Evolutionary conservation across 2,797 vertebrate genomes (phyloP), one percentile per base, ranked within the genome.

Genomic region (Molothrus ater): DNA sequence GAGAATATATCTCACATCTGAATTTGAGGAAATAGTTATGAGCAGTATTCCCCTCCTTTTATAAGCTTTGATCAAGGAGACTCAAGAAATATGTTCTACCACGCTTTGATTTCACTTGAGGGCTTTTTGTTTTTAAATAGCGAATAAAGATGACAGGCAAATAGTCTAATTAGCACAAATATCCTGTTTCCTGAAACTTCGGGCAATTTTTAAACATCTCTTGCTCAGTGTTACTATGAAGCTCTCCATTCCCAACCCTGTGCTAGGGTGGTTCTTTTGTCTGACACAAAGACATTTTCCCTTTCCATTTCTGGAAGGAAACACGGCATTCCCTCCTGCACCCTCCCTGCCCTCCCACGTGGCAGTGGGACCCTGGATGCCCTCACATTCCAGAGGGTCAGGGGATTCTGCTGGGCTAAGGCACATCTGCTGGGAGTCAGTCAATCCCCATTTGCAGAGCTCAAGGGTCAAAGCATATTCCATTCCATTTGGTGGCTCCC

Each of bases 91-190:
- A 71, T 38, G 69, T 92, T 96, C 92, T 31, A 90, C 43, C 64
- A 80, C 0, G 3, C 89, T 95, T 87, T 92, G 76, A 89, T 91
- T 95, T 94, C 78, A 95, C 90, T 92, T 40, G 57, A 70, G 68
- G 69, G 50, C 26, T 92, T 92, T 85, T 91, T 94, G 81, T 93
- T 96, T 92, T 96, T 86, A 88, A 94, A 88, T 34, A 66, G 60
- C 34, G 68, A 90, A 91, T 92, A 95, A 95, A 93, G 68, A 95
- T 91, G 96, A 96, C 75, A 92, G 71, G 86, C 38, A 87, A 93
- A 82, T 40, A 87, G 38, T 42, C 75, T 92, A 91, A 93, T 93
- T 95, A 96, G 75, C 57, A 66, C 82, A 88, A 95, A 80, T 91
- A 89, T 53, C 78, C 73, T 66, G 32, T 87, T 95, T 89, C 81